These are phyloP conservation scores for Ataeniobius toweri DNA, from an alignment of 2,797 vertebrate genomes.

Conservation along the genomic window DNA sequence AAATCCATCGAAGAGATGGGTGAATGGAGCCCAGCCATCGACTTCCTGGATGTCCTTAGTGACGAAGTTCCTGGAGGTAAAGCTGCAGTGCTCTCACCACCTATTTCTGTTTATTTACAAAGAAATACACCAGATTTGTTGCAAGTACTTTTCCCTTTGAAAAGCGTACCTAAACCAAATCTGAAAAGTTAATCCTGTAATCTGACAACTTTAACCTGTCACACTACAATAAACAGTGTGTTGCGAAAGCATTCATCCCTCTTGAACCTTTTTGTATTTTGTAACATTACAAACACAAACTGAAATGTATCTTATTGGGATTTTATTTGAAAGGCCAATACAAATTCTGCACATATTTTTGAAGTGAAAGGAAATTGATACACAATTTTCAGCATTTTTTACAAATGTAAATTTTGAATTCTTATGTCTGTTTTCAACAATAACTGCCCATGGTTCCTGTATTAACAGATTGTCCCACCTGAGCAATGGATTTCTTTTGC, in stretches of 20 bases:
- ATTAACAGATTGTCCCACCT: neutral
- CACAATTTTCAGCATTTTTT: too few relatives aligned
- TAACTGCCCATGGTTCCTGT: too few relatives aligned
- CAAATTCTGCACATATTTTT: neutral
- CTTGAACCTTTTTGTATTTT: neutral
- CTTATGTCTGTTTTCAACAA: too few relatives aligned
- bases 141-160: constrained; percentile 2
- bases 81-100: neutral
- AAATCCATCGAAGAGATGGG: constrained; percentile 86
- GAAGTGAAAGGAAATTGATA: too few relatives aligned
- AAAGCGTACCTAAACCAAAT: neutral
- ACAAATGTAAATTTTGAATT: too few relatives aligned
- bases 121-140: neutral
- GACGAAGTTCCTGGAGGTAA: constrained; percentile 90
- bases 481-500: neutral
- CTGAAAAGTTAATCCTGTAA: neutral
- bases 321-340: neutral
- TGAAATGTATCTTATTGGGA: neutral
- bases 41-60: constrained; percentile 90
- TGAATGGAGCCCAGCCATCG: constrained; percentile 85
- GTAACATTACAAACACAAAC: neutral
- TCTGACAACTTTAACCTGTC: neutral
- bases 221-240: too few relatives aligned
- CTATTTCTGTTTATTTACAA: neutral
- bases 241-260: neutral